Conservation (phyloP, 2,113 vertebrate genomes). For the Mionectes macconnelli region DNA sequence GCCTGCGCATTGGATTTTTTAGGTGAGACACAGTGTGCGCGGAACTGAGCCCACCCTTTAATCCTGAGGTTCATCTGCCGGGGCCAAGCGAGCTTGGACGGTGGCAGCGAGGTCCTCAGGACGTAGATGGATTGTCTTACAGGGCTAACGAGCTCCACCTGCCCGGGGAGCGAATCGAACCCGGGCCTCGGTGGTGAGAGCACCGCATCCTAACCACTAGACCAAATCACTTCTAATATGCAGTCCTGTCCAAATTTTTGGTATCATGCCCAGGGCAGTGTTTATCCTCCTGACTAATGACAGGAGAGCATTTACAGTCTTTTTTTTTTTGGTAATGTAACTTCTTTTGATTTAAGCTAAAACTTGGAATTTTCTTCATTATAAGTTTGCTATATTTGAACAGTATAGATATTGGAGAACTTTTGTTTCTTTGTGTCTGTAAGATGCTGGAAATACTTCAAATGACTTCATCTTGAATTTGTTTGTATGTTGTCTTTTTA, state of each 20-base stretch:
- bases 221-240: background rate
- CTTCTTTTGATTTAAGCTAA: background rate
- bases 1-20: no score
- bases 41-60: no score
- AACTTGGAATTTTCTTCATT: background rate
- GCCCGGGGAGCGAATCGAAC: no score
- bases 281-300: background rate
- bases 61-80: no score
- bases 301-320: background rate
- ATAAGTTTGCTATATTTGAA: background rate
- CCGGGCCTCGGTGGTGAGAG: no score
- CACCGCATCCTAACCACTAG: no score
- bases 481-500: background rate
- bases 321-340: background rate
- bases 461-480: background rate
- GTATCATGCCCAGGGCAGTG: background rate
- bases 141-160: no score
- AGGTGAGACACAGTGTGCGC: no score
- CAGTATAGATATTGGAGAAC: background rate
- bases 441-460: background rate
- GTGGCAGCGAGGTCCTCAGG: no score
- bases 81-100: no score
- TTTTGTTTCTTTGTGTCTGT: background rate
- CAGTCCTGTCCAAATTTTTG: background rate
- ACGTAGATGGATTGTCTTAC: no score